Evolutionary conservation across 2,797 vertebrate species (phyloP), one percentile per base, ranked within the genome.

Genomic region (Gadopsis bispinosus): DNA sequence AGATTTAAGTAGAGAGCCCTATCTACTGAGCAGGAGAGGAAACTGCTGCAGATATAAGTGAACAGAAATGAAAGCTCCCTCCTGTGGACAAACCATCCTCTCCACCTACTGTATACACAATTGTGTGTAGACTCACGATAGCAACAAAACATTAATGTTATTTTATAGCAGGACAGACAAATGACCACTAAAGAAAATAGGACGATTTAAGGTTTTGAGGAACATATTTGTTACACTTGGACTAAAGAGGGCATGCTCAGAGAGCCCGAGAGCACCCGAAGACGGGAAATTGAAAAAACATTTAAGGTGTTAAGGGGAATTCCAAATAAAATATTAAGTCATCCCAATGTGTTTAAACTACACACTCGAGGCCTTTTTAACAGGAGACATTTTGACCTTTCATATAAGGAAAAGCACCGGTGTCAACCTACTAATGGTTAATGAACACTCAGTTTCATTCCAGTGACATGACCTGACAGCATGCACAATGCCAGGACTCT

Each of bases 41-140:
- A 65, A 84, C 59, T 77, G 45, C 80, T 50, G 37, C 10, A 77
- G 39, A 35, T 1, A 39, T 5, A 10, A 47, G 53, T 47, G 11
- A 63, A 20, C 11, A 1, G 10, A 67, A 65, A 39, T 26, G 1
- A 35, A 20, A 19, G 17, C 11, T n/a, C 19, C 8, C 7, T 47
- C 22, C 11, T 19, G 0, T 37, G 13, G 22, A 19, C n/a, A 43
- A 60, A 45, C 16, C 8, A n/a, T 48, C 16, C 19, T 41, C 29
- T 26, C 3, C 5, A 20, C 10, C 9, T 58, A 26, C 22, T 56
- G 48, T n/a, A 22, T 47, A 16, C 16, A 19, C 3, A 10, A 39
- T 19, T 53, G 5, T 37, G n/a, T 65, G 2, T 19, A 26, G n/a
- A 65, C 7, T 67, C 19, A 41, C 58, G n/a, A 39, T 11, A 16